A percentile compares a stretch with the other conserved stretches of the same genome.
Conservation (phyloP, 37 sponge, comb jelly and placozoan species). For the Amphimedon queenslandica region DNA sequence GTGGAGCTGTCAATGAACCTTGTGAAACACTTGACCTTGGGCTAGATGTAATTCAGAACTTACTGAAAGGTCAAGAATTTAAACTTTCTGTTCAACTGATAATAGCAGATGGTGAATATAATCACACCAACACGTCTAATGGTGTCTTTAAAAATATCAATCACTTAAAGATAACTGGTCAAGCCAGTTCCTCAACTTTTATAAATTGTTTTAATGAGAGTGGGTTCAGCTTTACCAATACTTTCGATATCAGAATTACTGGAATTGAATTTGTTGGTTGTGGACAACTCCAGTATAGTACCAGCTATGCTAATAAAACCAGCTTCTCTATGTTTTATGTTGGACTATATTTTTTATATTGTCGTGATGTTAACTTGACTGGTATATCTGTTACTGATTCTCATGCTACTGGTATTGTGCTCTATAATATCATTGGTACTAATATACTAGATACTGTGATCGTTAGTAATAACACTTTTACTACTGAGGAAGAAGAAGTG, state of each 20-base stretch:
- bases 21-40: conserved; percentile 2
- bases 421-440: conserved; percentile 35
- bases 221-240: not conserved
- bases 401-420: conserved; percentile 30
- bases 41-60: not conserved
- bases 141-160: not conserved
- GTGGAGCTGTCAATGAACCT: not conserved
- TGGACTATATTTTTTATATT: conserved; percentile 37
- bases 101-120: not conserved
- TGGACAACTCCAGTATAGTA: not conserved
- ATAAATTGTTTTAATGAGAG: not conserved
- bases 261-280: not conserved
- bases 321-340: not conserved
- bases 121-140: not conserved
- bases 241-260: not conserved
- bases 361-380: conserved; percentile 17
- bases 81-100: not conserved
- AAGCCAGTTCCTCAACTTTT: not conserved
- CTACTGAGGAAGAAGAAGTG: not conserved
- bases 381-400: conserved; percentile 13
- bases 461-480: conserved; percentile 11
- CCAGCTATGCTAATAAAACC: conserved; percentile 2
- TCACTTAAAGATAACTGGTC: not conserved
- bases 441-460: not conserved
- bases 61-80: not conserved